Conservation (phyloP, 2,797 vertebrate species). For the Nothura maculosa region DNA sequence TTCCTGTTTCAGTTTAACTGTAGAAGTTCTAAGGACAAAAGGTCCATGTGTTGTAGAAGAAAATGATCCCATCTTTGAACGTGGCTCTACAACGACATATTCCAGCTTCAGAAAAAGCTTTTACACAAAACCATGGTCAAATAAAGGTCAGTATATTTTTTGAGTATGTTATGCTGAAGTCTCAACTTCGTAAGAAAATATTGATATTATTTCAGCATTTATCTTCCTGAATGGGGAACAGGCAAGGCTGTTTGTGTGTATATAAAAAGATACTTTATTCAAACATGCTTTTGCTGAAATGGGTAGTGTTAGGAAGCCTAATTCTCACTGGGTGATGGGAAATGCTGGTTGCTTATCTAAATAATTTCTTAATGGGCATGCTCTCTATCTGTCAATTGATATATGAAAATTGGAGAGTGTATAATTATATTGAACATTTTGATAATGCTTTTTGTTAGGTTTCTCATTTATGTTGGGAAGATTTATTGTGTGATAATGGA, state of each 20-base stretch:
- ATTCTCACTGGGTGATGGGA: neutral
- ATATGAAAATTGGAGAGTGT: neutral
- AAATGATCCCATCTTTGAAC: conserved; percentile 96
- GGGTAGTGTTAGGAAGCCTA: neutral
- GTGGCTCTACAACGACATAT: conserved; percentile 96
- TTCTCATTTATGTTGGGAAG: neutral
- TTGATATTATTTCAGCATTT: too few relatives aligned
- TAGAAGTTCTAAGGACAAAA: conserved; percentile 93
- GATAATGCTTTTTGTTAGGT: neutral
- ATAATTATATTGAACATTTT: neutral
- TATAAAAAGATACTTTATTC: neutral
- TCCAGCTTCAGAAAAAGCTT: conserved; percentile 93
- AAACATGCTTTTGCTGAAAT: neutral
- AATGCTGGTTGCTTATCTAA: neutral
- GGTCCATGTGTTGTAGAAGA: conserved; percentile 89
- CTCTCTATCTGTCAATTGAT: neutral
- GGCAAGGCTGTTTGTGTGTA: too few relatives aligned
- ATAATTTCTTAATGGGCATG: neutral
- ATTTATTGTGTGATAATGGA: neutral
- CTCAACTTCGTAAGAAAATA: too few relatives aligned
- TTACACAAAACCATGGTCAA: conserved; percentile 94
- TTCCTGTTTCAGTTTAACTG: conserved; percentile 90
- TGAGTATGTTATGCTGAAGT: neutral
- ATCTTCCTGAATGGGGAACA: too few relatives aligned
- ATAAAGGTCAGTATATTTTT: conserved; percentile 85